Conservation (phyloP, 2,113 vertebrate species). For the Leucopternis melanops region DNA sequence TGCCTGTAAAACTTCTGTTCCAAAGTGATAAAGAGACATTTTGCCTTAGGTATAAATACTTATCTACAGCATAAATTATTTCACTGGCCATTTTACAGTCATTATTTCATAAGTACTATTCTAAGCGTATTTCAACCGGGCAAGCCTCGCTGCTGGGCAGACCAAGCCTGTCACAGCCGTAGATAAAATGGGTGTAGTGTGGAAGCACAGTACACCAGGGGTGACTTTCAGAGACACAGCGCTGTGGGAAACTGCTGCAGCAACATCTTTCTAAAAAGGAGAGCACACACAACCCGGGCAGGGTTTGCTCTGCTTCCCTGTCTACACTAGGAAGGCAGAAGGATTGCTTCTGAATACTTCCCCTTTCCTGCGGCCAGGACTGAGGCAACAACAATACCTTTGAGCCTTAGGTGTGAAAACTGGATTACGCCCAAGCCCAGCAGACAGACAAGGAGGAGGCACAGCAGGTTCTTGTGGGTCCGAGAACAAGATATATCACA, state of each 20-base stretch:
- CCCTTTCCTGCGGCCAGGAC: neutral
- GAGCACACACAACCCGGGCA: neutral
- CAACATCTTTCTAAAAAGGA: neutral
- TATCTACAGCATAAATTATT: neutral
- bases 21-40: neutral
- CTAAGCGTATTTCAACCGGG: neutral
- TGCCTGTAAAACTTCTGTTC: neutral
- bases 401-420: neutral
- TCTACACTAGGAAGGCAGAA: neutral
- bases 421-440: neutral
- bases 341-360: neutral
- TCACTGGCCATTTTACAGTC: neutral
- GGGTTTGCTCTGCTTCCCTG: neutral
- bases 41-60: neutral
- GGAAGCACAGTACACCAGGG: neutral
- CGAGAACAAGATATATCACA: neutral
- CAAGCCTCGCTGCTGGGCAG: neutral
- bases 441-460: neutral
- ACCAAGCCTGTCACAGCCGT: rapidly evolving
- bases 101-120: neutral
- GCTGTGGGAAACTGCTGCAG: neutral
- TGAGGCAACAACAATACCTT: neutral
- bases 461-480: neutral
- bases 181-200: neutral
- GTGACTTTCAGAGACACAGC: neutral